Conservation (phyloP, 2,797 vertebrate species). For the Tachyglossus aculeatus region DNA sequence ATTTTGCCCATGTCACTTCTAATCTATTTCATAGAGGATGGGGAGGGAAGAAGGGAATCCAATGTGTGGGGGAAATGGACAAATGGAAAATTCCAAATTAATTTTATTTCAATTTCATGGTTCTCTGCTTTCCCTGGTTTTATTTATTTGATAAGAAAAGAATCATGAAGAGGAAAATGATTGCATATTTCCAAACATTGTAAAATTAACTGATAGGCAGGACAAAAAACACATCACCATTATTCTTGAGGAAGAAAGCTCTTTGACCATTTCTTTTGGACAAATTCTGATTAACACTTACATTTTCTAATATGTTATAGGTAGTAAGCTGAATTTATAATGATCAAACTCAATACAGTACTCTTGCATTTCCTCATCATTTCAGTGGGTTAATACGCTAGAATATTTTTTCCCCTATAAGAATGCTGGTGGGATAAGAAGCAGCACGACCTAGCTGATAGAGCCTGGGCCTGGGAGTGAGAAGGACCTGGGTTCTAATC, state of each 20-base stretch:
- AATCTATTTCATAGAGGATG: neutral
- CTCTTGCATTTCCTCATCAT: too few species aligned
- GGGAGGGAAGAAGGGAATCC: neutral
- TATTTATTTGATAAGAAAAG: slow-evolving; percentile 3
- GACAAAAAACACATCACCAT: neutral
- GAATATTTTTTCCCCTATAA: too few species aligned
- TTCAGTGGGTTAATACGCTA: too few species aligned
- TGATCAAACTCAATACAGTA: too few species aligned
- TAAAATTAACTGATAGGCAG: slow-evolving; percentile 14
- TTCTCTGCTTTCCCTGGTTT: slow-evolving; percentile 28
- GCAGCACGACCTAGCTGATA: too few species aligned
- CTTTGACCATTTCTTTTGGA: slow-evolving; percentile 12
- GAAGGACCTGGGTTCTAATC: too few species aligned
- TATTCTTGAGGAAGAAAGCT: slow-evolving; percentile 4
- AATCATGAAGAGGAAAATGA: slow-evolving; percentile 11
- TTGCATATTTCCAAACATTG: slow-evolving; percentile 12
- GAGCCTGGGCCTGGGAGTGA: too few species aligned
- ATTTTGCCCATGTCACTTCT: neutral
- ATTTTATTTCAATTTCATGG: slow-evolving; percentile 55
- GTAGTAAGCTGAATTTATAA: neutral
- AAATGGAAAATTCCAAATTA: slow-evolving; percentile 37
- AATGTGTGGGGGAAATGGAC: neutral
- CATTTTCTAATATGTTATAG: neutral
- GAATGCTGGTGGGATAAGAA: too few species aligned
- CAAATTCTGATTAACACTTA: neutral